Base-by-base conservation (phyloP, 2,113 vertebrate species). In the Lagopus muta region DNA sequence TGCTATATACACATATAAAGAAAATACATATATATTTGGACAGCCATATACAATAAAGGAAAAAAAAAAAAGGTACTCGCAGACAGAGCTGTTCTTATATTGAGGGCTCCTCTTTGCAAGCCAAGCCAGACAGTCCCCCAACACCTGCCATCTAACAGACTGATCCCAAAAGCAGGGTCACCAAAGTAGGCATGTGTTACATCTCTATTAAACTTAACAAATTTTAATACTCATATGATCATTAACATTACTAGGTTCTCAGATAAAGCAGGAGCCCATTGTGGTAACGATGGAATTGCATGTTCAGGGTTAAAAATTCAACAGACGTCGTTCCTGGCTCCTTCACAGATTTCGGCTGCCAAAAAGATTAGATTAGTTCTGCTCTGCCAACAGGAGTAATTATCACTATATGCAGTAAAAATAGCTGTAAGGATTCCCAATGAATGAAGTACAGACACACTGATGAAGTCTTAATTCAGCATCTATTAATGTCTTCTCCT, bases 281-380 rank as follows among this genome's bases (percentile, higher is more conserved):
- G 19, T 7, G 6, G 20, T 61, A 57, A 61, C 16, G 19, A 47
- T 57, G 67, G 77, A 85, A 88, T 19, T 60, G 40, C 24, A 74
- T 27, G 22, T 62, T 66, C 58, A 70, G 71, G 82, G 94, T 90
- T 96, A 92, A 93, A 71, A 92, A 76, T 78, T 70, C 32, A 78
- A 70, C 60, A 82, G 34, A 93, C 90, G 81, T 82, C 24, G 43
- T 65, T 88, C 58, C 71, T 95, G 86, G 89, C 89, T 94, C 62
- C 86, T 70, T 86, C 74, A 89, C 54, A 81, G 34, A 78, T 82
- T 96, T 92, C 76, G 82, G 60, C 86, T 93, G 88, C 86, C 91
- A 92, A 94, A 96, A 48, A 93, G 62, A 96, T 96, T 88, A 94
- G 81, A 96, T 96, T 95, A 94, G 88, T 92, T 96, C 94, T 86